Conservation (phyloP, 2,797 vertebrate species). For the Microcaecilia unicolor region DNA sequence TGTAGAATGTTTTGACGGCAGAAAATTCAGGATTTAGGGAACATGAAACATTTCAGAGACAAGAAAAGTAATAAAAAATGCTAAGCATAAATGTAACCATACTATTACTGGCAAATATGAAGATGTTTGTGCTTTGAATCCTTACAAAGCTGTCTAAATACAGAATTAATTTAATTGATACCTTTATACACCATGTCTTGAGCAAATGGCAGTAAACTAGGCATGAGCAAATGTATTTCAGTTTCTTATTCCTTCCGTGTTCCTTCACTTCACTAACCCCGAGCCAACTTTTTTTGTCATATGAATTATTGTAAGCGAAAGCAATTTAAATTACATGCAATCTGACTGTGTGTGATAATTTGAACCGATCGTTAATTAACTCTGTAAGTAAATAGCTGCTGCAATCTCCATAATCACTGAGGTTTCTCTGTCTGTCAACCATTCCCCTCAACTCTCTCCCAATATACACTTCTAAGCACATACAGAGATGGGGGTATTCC, state of each 20-base stretch:
- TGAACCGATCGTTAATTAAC: constrained; percentile 24
- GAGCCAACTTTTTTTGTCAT: constrained; percentile 27
- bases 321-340: constrained; percentile 19
- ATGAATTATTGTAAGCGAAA: constrained; percentile 17
- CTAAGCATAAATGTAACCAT: too few relatives aligned
- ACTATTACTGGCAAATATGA: too few relatives aligned
- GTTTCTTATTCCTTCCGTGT: constrained; percentile 18
- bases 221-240: constrained; percentile 10
- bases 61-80: too few relatives aligned
- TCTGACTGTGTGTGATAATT: constrained; percentile 18
- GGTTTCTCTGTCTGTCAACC: constrained; percentile 16
- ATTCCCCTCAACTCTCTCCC: constrained; percentile 10
- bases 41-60: too few relatives aligned
- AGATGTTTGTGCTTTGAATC: constrained; percentile 26
- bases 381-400: constrained; percentile 21
- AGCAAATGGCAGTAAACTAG: constrained; percentile 22
- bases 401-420: constrained; percentile 15
- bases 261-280: constrained; percentile 20
- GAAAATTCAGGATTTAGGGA: too few relatives aligned
- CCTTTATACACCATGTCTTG: constrained; percentile 17
- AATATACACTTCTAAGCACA: constrained; percentile 7
- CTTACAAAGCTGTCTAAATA: constrained; percentile 20
- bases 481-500: neutral
- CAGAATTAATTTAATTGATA: constrained; percentile 14
- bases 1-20: too few relatives aligned